Evolutionary conservation across 1,140 invertebrate genomes (phyloP).

Genomic region (Oppia nitens): DNA sequence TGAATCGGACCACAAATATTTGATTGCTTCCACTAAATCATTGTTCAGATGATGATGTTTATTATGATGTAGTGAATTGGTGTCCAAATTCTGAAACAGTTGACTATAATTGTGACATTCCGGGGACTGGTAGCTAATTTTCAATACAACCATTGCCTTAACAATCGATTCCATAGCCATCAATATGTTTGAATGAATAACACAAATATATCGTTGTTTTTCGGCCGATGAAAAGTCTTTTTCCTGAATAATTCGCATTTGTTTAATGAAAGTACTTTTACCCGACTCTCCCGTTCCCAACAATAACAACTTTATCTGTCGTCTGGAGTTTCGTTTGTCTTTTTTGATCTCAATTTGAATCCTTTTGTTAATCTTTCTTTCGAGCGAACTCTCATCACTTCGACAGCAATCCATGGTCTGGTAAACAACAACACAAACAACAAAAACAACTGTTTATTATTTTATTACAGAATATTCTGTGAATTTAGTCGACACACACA

Average conservation of each 20-base stretch:
- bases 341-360: slow-evolving; percentile 7
- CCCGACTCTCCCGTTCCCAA: slow-evolving; percentile 36
- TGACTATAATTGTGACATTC: slow-evolving; percentile 35
- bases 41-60: too few species aligned
- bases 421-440: too few species aligned
- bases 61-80: too few species aligned
- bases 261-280: too few species aligned
- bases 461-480: too few species aligned
- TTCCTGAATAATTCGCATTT: too few species aligned
- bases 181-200: slow-evolving; percentile 44
- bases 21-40: too few species aligned
- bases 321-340: not conserved
- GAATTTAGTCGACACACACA: too few species aligned
- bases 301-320: slow-evolving; percentile 10
- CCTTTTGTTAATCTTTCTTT: slow-evolving; percentile 8
- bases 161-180: slow-evolving; percentile 54
- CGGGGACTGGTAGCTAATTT: slow-evolving; percentile 33
- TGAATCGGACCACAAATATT: slow-evolving; percentile 34
- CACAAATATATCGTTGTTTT: slow-evolving; percentile 59
- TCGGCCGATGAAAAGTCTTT: slow-evolving; percentile 46
- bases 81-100: slow-evolving; percentile 30
- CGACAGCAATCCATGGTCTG: too few species aligned
- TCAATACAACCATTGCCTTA: slow-evolving; percentile 38
- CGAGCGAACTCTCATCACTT: not conserved
- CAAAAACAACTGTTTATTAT: too few species aligned